Evolutionary conservation across 2,888 invertebrate species (phyloP), one percentile per base, ranked within the genome.

Genomic region (Megaustenia siamemsis): DNA sequence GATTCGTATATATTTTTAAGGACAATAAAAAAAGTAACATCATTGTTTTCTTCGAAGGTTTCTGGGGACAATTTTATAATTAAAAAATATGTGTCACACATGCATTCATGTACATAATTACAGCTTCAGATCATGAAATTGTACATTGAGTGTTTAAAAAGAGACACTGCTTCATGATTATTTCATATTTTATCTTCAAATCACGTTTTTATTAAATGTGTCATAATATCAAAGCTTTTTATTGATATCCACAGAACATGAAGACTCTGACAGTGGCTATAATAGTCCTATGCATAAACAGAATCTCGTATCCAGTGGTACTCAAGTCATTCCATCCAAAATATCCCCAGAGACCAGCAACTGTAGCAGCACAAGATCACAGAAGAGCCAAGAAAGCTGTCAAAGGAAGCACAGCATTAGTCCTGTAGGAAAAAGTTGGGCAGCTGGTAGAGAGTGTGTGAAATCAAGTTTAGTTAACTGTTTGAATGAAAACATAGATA

Each of bases 211-310:
- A n/a, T n/a, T n/a, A n/a, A n/a, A n/a, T n/a, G n/a, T n/a, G n/a
- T n/a, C n/a, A n/a, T n/a, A n/a, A n/a, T n/a, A n/a, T n/a, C n/a
- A n/a, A n/a, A n/a, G n/a, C 63, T 60, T 0, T 71, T 32, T 28
- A 18, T 56, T 53, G 28, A 21, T 75, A 1, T 82, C 4, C 49
- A 83, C 86, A 32, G 87, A 85, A 69, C 87, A 88, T 28, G 83
- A 87, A 24, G 92, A 93, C 83, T 92, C 91, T 0, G 93, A 93
- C 89, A 91, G 91, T 83, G 93, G 93, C n/a, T 93, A 93, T 88
- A 91, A 90, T 84, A 92, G 92, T 82, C 92, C 92, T 3, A 84
- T 91, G 43, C 92, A 92, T 79, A 87, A 90, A 32, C 87, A 89
- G 43, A 93, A 92, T 84, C 88, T 91, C 49, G 89, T 90, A 8